Percentiles rank a stretch among this genome's conserved stretches.
Conservation (phyloP, 2,113 vertebrate genomes). For the Corythoichthys haematopterus region DNA sequence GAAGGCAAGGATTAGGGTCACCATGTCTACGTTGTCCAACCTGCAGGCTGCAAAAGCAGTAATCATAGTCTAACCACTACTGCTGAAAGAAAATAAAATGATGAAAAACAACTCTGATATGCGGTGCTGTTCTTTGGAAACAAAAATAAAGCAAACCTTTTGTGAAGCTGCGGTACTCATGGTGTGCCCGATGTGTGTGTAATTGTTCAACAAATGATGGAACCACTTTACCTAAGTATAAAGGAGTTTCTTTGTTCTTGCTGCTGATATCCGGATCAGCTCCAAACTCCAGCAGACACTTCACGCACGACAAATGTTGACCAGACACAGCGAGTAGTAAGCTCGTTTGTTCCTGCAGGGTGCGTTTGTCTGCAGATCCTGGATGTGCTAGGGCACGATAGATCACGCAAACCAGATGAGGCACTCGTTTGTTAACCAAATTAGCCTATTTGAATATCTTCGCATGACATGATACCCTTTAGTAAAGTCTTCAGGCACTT, state of each 20-base stretch:
- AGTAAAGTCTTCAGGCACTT: constrained; percentile 78
- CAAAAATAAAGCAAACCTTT: neutral
- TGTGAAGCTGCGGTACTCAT: neutral
- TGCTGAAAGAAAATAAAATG: neutral
- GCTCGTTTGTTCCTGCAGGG: constrained; percentile 87
- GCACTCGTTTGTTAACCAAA: neutral
- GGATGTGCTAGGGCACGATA: constrained; percentile 74
- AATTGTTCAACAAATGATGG: constrained; percentile 14
- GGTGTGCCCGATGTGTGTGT: neutral
- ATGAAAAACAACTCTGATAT: neutral
- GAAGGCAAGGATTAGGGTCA: constrained; percentile 75
- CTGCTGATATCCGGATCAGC: constrained; percentile 91
- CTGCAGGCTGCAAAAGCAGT: constrained; percentile 79
- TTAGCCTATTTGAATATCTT: constrained; percentile 1
- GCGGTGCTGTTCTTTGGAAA: neutral
- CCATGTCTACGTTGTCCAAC: constrained; percentile 76
- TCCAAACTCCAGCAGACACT: constrained; percentile 79
- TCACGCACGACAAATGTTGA: constrained; percentile 81
- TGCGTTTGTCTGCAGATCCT: constrained; percentile 83
- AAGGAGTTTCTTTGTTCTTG: constrained; percentile 86
- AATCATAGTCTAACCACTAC: neutral
- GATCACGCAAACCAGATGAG: constrained; percentile 9
- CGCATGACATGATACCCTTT: constrained; percentile 66
- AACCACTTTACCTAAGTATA: constrained; percentile 82
- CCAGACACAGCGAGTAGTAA: constrained; percentile 81